Conservation (phyloP, 2,888 invertebrate species). For the Homarus gammarus region DNA sequence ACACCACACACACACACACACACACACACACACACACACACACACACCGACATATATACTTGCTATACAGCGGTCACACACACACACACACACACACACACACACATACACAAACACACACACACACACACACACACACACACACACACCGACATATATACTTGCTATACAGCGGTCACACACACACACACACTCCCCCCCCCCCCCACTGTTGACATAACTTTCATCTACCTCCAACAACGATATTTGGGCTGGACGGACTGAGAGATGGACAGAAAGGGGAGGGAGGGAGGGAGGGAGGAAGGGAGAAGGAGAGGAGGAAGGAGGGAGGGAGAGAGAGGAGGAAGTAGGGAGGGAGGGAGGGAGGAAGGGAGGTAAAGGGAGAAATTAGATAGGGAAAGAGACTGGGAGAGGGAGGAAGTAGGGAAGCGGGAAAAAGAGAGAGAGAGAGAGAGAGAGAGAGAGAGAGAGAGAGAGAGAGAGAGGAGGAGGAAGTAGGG, state of each 20-base stretch:
- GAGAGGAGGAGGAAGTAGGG: background rate
- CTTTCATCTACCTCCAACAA: too few relatives aligned
- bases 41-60: too few relatives aligned
- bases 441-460: background rate
- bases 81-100: too few relatives aligned
- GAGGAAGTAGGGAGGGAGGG: background rate
- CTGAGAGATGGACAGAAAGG: constrained; percentile 12
- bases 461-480: background rate
- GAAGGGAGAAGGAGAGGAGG: background rate
- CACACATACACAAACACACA: background rate
- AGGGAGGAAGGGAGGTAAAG: background rate
- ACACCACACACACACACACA: too few relatives aligned
- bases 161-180: too few relatives aligned
- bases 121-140: too few relatives aligned
- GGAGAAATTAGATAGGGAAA: background rate
- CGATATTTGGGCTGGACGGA: too few relatives aligned
- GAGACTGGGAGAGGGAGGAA: background rate
- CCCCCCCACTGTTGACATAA: too few relatives aligned
- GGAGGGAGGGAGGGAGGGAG: background rate
- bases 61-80: too few relatives aligned
- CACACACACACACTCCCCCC: too few relatives aligned
- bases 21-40: too few relatives aligned
- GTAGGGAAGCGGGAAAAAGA: background rate
- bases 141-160: too few relatives aligned
- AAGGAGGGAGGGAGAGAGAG: background rate